Base-by-base conservation (phyloP, 1,140 invertebrate species). In the Pissodes strobi region DNA sequence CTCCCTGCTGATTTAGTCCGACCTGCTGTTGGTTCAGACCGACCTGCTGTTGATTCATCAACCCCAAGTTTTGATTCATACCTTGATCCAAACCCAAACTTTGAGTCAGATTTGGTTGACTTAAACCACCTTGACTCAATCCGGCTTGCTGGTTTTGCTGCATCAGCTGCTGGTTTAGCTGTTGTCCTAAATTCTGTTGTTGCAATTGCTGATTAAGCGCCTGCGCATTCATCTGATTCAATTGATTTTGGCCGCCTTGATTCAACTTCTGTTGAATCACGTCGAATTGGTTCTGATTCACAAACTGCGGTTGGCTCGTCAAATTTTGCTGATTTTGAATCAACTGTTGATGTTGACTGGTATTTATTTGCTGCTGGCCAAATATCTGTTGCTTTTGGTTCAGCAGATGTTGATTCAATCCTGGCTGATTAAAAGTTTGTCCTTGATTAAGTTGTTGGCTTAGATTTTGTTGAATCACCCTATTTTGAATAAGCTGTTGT, bases 111-210 rank as follows among this genome's bases (percentile, higher is more conserved):
- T 45, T 45, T 25, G 46, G 62, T 17, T 65, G 57, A 49, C 22
- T 38, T 6, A 59, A 30, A 15, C n/a, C n/a, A 10, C 34, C 43
- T 49, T 61, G 64, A 51, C 3, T 49, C 6, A 63, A 15, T 1
- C 27, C 10, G 17, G 9, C 46, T 37, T 64, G 58, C 34, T 68
- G 69, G 19, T 58, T 67, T 49, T 76, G 75, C 43, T 73, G 68
- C 27, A 74, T 46, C 34, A 74, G 71, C 18, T 66, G 68, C 55
- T 56, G 70, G 45, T 68, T 68, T 21, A 64, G 60, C 52, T 74
- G 74, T 57, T 75, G 72, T 8, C 53, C 65, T 49, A 67, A 56
- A 25, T 69, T 67, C 37, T 68, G 68, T 6, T 45, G 37, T 15
- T 62, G 58, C n/a, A 70, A 38, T 30, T 70, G 69, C 30, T 70